Base-by-base conservation (phyloP, 2,113 vertebrate genomes). In the Indicator indicator region DNA sequence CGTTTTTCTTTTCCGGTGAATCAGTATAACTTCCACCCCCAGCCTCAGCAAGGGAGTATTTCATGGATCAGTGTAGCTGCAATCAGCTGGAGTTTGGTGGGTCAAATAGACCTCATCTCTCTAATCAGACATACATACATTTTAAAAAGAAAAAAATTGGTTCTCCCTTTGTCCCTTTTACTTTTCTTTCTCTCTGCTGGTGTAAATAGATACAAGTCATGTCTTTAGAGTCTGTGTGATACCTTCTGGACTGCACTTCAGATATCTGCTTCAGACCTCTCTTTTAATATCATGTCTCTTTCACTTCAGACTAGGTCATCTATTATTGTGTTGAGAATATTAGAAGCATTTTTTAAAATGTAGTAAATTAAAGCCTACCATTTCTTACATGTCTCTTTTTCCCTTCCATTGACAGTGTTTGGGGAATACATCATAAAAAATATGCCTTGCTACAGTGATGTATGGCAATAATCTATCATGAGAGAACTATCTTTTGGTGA, bases 391-490 rank as follows among this genome's bases (percentile, higher is more conserved):
- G 46, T 65, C 32, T 79, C n/a, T 81, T 89, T 72, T 89, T 96
- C 79, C 54, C 92, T 95, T 88, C 38, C 63, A 78, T 3, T 89
- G 85, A 63, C 79, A 93, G 40, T 94, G 56, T 89, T 96, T 93
- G 78, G 82, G 50, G 32, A 90, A 77, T 96, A 59, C 19, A 83
- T 96, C 63, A 93, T 70, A 89, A 90, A 91, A 83, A 83, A 42
- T 44, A 44, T 3, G 26, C 23, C 70, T 94, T 7, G 1, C 59
- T 88, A 40, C 38, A 44, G 23, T 94, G 86, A 96, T 96, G 26
- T 89, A 96, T 84, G 52, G 76, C 68, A 73, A 58, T 94, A 96
- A 96, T 96, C 78, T 84, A 83, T 94, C 88, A 94, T 60, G 75
- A 2, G 2, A 93, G 40, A 44, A 64, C 69, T 87, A 79, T 91